A percentile compares a stretch with the other conserved stretches of the same genome.
These are phyloP conservation scores for Microctonus brassicae DNA, from an alignment of 2,888 invertebrate species.

Conservation along the genomic window DNA sequence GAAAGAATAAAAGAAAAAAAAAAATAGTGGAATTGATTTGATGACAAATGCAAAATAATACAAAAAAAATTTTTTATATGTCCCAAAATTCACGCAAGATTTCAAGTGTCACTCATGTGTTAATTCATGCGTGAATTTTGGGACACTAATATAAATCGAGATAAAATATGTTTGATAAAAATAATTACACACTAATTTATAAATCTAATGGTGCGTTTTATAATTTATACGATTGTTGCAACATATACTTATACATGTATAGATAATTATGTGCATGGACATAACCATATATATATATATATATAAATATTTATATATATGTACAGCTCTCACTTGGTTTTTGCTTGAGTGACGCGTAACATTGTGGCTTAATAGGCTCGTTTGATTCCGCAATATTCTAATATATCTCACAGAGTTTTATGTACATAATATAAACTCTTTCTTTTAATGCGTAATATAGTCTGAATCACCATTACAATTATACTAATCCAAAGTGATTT, in stretches of 20 bases:
- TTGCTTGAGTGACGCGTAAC: slow-evolving; percentile 39
- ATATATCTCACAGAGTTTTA: not conserved
- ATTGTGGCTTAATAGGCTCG: slow-evolving; percentile 36
- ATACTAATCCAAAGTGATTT: slow-evolving; percentile 9
- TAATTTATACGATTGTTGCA: slow-evolving; percentile 17
- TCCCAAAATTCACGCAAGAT: too few relatives aligned
- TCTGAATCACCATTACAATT: slow-evolving; percentile 24
- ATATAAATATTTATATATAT: too few relatives aligned
- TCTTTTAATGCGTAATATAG: slow-evolving; percentile 1
- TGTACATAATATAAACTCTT: not conserved
- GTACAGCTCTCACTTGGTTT: slow-evolving; percentile 36
- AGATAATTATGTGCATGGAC: not conserved
- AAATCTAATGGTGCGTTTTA: slow-evolving; percentile 14
- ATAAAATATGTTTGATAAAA: not conserved
- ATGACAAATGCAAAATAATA: too few relatives aligned
- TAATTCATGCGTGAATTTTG: too few relatives aligned
- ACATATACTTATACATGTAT: too few relatives aligned
- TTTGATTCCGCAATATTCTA: slow-evolving; percentile 40
- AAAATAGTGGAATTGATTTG: too few relatives aligned
- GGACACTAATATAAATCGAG: too few relatives aligned
- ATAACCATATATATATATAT: too few relatives aligned
- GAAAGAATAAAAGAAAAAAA: too few relatives aligned
- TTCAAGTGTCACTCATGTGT: too few relatives aligned
- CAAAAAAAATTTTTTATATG: too few relatives aligned
- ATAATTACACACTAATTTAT: not conserved